Evolutionary conservation across 2,113 vertebrate species (phyloP), one percentile per base, ranked within the genome.

Genomic region (Sylvia atricapilla): DNA sequence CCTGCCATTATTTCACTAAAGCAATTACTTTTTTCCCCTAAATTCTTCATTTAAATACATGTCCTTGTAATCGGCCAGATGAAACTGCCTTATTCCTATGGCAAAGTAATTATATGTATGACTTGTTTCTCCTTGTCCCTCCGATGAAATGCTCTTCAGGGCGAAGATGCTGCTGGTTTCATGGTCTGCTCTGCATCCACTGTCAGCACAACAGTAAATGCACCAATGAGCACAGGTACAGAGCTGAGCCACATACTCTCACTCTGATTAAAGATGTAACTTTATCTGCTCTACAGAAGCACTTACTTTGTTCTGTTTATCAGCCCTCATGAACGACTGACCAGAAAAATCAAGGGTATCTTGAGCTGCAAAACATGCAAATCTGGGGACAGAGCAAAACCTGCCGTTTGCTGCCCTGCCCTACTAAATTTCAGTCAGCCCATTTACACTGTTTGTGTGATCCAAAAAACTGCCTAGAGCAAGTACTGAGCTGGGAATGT

Each of bases 1-100:
- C 30, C 22, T 64, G 46, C 21, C 41, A 25, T 68, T 60, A 89
- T 93, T 94, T 89, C 64, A 43, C 27, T 33, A 89, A 89, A 73
- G 63, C 24, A 94, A 76, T 72, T 94, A 72, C 16, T 50, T 89
- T 87, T 70, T 50, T 1, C 33, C 25, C 72, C 72, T 31, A 43
- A 85, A 79, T 80, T 94, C 58, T 88, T 94, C 11, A 25, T 80
- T 94, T 64, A 60, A 89, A 77, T 67, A 75, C 1, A 2, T 49
- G 27, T 49, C 50, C 72, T 60, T 81, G 49, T 44, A 89, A 73
- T 30, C 27, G 2, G 39, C n/a, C 67, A 52, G 47, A 35, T 78
- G 49, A 66, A 82, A 47, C 50, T 23, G 3, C 19, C 37, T 68
- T 43, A 52, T 78, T 84, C 37, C 37, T 74, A 21, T 74, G 56